Percentiles rank a stretch among this genome's conserved stretches.
Evolutionary conservation across 2,797 vertebrate genomes (phyloP).

Genomic region (Sus cebifrons): DNA sequence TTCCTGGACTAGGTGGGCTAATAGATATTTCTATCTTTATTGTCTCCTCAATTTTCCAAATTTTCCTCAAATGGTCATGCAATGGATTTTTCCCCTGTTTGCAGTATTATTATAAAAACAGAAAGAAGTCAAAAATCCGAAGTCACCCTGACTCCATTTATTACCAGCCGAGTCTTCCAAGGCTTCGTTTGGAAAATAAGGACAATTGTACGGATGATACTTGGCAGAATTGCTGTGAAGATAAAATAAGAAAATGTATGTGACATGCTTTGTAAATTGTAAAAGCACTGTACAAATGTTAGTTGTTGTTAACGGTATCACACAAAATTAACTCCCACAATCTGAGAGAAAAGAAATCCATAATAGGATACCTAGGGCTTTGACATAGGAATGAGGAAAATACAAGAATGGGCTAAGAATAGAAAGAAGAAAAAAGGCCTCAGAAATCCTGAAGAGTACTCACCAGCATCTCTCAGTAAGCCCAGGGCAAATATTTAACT

Average conservation of each 20-base stretch:
- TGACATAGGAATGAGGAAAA: constrained; percentile 45
- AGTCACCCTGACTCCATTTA: background rate
- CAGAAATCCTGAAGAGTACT: constrained; percentile 49
- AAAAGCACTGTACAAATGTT: constrained; percentile 30
- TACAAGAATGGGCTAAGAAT: constrained; percentile 58
- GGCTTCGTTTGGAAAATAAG: background rate
- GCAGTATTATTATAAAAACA: background rate
- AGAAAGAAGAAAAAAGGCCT: constrained; percentile 32
- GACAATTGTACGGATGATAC: background rate
- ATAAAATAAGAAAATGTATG: constrained; percentile 46
- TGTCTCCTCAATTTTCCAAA: background rate
- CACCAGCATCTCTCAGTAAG: background rate
- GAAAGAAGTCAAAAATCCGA: background rate
- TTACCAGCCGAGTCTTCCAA: background rate
- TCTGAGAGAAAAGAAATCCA: constrained; percentile 34
- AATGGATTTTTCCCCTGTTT: background rate
- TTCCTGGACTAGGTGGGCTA: background rate
- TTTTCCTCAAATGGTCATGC: constrained; percentile 18
- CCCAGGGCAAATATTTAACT: constrained; percentile 55
- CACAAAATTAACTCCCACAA: constrained; percentile 63
- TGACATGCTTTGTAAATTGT: background rate
- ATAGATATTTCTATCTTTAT: background rate
- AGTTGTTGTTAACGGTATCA: constrained; percentile 52
- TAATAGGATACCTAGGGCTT: constrained; percentile 2
- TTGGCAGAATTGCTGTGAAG: constrained; percentile 4